A percentile compares a stretch with the other conserved stretches of the same genome.
Evolutionary conservation across 1,140 invertebrate species (phyloP).

Genomic region (Drosophila mojavensis): DNA sequence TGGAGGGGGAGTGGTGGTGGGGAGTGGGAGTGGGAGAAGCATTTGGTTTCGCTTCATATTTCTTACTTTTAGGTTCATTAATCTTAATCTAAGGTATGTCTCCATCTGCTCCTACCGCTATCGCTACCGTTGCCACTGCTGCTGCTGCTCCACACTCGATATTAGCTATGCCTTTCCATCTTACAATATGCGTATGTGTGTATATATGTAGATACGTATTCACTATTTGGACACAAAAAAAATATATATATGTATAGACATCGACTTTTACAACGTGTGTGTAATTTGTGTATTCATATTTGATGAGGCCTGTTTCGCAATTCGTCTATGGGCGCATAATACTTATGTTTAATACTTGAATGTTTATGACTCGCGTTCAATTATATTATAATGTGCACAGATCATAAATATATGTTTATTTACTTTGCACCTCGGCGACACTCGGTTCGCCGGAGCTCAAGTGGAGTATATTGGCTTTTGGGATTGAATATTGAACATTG

Average conservation of each 20-base stretch:
- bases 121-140: neutral
- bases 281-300: constrained; percentile 26
- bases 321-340: constrained; percentile 24
- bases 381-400: constrained; percentile 23
- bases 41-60: constrained; percentile 2
- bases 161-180: constrained; percentile 24
- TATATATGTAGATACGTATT: constrained; percentile 30
- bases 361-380: constrained; percentile 20
- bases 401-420: constrained; percentile 12
- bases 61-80: constrained; percentile 27
- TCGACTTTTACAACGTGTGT: constrained; percentile 38
- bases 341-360: constrained; percentile 31
- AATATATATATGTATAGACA: constrained; percentile 29
- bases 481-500: neutral
- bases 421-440: neutral
- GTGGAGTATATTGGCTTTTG: constrained; percentile 2
- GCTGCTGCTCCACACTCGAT: constrained; percentile 8
- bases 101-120: neutral
- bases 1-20: too few relatives aligned
- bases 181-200: constrained; percentile 18
- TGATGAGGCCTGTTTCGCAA: constrained; percentile 28
- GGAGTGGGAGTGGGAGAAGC: neutral
- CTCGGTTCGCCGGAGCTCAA: neutral
- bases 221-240: constrained; percentile 62
- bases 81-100: constrained; percentile 60